phyloP scores from a whole-genome alignment of 2,888 invertebrate genomes.

The Caenorhabditis macrosperma region DNA sequence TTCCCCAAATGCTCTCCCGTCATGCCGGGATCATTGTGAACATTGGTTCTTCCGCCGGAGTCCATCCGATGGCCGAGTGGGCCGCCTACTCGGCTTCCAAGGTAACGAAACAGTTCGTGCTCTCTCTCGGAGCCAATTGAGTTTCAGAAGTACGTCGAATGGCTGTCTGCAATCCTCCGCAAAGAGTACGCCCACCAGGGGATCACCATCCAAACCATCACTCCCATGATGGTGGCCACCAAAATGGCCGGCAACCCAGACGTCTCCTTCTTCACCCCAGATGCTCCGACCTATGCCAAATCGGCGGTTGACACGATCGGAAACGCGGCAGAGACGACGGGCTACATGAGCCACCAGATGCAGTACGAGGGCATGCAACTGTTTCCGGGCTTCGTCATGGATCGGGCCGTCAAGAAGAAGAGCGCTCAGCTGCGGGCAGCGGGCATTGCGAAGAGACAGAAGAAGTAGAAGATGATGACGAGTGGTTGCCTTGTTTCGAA shows the following conservation, averaged over 20 bases:
- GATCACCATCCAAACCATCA: conserved; percentile 78
- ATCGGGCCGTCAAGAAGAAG: conserved; percentile 61
- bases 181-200: conserved; percentile 81
- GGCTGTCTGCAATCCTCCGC: conserved; percentile 79
- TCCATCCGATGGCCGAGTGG: too few species aligned
- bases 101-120: conserved; percentile 81
- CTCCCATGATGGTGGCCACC: conserved; percentile 76
- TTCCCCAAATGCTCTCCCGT: conserved; percentile 90
- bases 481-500: too few species aligned
- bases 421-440: too few species aligned
- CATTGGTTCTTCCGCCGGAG: conserved; percentile 89
- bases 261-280: conserved; percentile 70
- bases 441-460: too few species aligned
- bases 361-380: conserved; percentile 63
- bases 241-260: conserved; percentile 71
- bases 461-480: too few species aligned
- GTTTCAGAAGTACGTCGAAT: conserved; percentile 78
- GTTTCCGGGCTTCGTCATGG: conserved; percentile 64
- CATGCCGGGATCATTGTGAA: conserved; percentile 91
- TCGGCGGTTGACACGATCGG: conserved; percentile 72
- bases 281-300: conserved; percentile 60
- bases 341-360: conserved; percentile 38
- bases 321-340: conserved; percentile 10
- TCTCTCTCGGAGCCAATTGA: too few species aligned
- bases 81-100: conserved; percentile 91